These are phyloP conservation scores for Protophormia terraenovae DNA, from an alignment of 2,888 invertebrate species.

Conservation along the genomic window DNA sequence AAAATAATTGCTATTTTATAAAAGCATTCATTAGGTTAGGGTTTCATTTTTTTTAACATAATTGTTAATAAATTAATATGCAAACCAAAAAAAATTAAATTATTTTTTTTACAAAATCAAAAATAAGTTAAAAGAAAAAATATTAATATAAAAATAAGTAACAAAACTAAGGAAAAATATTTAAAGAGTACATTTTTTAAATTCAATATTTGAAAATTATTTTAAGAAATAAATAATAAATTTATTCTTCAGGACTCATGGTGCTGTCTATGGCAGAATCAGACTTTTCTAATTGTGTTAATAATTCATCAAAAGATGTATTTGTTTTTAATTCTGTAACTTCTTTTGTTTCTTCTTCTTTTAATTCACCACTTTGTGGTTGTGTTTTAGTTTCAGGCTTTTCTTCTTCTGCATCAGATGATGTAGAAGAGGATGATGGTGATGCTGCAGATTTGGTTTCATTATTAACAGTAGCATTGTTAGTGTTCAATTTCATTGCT, in stretches of 20 bases:
- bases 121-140: not conserved
- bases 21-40: constrained; percentile 42
- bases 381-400: not conserved
- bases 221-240: no score
- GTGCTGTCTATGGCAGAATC: constrained; percentile 61
- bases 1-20: constrained; percentile 50
- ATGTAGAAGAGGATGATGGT: not conserved
- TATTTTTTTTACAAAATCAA: constrained; percentile 35
- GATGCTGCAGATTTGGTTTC: not conserved
- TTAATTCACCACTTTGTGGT: not conserved
- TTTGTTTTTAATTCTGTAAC: not conserved
- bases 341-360: constrained; percentile 6
- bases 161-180: constrained; percentile 9
- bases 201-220: constrained; percentile 41
- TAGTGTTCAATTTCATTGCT: not conserved
- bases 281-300: constrained; percentile 52
- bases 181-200: constrained; percentile 10
- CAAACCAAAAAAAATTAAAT: constrained; percentile 17
- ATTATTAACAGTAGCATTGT: not conserved
- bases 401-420: constrained; percentile 10
- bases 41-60: constrained; percentile 26
- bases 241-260: constrained; percentile 23
- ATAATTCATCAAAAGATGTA: constrained; percentile 9
- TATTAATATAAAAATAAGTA: constrained; percentile 16
- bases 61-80: constrained; percentile 45